These are phyloP conservation scores for Epirrhoe alternata DNA, from an alignment of 2,888 invertebrate genomes.

Conservation along the genomic window DNA sequence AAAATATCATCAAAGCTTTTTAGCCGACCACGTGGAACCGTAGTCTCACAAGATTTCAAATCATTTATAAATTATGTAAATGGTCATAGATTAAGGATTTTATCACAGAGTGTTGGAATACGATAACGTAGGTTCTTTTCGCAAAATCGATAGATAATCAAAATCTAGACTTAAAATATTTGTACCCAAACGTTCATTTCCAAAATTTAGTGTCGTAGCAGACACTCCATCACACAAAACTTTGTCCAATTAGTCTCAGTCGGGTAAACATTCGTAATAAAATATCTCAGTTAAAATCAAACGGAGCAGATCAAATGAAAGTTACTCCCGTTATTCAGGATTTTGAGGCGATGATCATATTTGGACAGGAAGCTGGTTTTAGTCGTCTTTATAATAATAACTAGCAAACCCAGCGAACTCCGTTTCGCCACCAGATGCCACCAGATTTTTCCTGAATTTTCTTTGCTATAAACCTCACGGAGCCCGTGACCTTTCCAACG, in stretches of 20 bases:
- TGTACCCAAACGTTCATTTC: slow-evolving; percentile 16
- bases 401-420: no score
- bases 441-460: no score
- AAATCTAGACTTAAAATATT: slow-evolving; percentile 25
- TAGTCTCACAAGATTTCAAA: no score
- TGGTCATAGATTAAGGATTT: no score
- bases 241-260: slow-evolving; percentile 44
- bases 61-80: no score
- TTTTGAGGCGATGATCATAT: slow-evolving; percentile 45
- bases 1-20: no score
- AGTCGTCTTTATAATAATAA: no score
- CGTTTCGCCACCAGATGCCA: no score
- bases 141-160: background rate
- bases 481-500: no score
- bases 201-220: slow-evolving; percentile 24
- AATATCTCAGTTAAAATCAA: slow-evolving; percentile 68
- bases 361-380: slow-evolving; percentile 6
- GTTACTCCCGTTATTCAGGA: slow-evolving; percentile 44
- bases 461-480: no score
- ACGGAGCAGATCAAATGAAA: slow-evolving; percentile 68
- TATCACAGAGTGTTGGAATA: background rate
- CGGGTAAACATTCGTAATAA: slow-evolving; percentile 51
- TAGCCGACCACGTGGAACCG: no score
- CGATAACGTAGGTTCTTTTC: background rate
- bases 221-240: slow-evolving; percentile 37